phyloP scores from a whole-genome alignment of 2,888 invertebrate species.

The Diarsia brunnea region DNA sequence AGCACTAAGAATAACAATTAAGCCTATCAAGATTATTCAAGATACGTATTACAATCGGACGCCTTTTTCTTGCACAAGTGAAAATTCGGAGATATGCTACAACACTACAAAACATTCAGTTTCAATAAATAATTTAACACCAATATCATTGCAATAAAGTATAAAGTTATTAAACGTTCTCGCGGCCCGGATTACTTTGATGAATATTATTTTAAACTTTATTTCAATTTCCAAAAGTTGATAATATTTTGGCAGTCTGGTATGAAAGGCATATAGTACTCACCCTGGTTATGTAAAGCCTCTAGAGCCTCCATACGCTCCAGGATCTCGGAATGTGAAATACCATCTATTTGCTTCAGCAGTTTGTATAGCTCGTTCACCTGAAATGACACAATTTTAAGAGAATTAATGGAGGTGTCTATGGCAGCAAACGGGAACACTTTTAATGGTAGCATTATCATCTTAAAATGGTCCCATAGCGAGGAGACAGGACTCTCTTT shows the following conservation, averaged over 20 bases:
- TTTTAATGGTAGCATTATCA: background rate
- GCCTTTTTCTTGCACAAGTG: background rate
- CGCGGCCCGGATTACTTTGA: background rate
- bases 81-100: background rate
- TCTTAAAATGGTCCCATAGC: background rate
- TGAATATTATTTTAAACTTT: background rate
- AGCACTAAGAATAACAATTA: too few species aligned
- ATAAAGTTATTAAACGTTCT: background rate
- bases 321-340: conserved; percentile 93
- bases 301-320: conserved; percentile 97
- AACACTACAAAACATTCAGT: background rate
- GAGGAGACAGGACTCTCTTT: background rate
- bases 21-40: background rate
- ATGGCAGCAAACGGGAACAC: background rate
- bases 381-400: conserved; percentile 81
- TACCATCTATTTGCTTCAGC: conserved; percentile 96
- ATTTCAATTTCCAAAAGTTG: accelerated
- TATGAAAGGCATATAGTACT: conserved; percentile 27
- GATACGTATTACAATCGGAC: background rate
- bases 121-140: background rate
- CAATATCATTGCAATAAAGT: background rate
- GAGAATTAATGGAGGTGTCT: too few species aligned
- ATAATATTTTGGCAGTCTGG: background rate
- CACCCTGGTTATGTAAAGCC: conserved; percentile 97
- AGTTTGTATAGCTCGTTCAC: conserved; percentile 96